Evolutionary conservation across 2,797 vertebrate species (phyloP), one percentile per base, ranked within the genome.

Genomic region (Hoplostethus mediterraneus): DNA sequence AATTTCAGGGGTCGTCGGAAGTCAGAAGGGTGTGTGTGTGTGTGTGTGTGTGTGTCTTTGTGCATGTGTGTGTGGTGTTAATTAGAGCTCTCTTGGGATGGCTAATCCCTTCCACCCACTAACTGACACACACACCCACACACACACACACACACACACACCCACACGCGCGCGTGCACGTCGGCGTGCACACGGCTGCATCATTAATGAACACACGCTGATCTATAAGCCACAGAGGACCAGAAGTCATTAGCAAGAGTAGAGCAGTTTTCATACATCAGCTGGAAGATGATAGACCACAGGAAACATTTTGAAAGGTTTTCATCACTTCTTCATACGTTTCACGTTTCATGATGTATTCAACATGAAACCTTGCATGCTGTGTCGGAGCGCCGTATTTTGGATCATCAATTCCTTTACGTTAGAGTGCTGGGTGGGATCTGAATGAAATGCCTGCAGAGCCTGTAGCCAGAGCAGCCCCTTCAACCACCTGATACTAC

Each of bases 141-240:
- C 77, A 78, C 61, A 69, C 82, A 82, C 86, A 52, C 63, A 67
- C 52, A 44, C 53, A 38, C 44, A 85, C 81, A 75, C 78, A 77
- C 77, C 78, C 61, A 69, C 82, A 82, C 86, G 80, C 67, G 86
- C 30, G 80, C 84, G 21, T 21, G 21, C 21, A 21, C 21, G 21
- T 21, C 1, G 21, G 21, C 21, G 21, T 21, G n/a, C n/a, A n/a
- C n/a, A n/a, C 1, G 21, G 21, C 77, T 91, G 87, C 89, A 91
- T 89, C 89, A 88, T 91, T 92, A 88, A 93, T 93, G 90, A 93
- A 89, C 78, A 28, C 87, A 88, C 84, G 83, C 85, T 91, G 89
- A 88, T 91, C 88, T 82, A 87, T 88, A 84, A 87, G 82, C 82
- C 90, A 86, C 86, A 73, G 75, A 86, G 78, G 79, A 77, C 65